These are phyloP conservation scores for Salticus scenicus DNA, from an alignment of 2,888 invertebrate genomes.

Conservation along the genomic window DNA sequence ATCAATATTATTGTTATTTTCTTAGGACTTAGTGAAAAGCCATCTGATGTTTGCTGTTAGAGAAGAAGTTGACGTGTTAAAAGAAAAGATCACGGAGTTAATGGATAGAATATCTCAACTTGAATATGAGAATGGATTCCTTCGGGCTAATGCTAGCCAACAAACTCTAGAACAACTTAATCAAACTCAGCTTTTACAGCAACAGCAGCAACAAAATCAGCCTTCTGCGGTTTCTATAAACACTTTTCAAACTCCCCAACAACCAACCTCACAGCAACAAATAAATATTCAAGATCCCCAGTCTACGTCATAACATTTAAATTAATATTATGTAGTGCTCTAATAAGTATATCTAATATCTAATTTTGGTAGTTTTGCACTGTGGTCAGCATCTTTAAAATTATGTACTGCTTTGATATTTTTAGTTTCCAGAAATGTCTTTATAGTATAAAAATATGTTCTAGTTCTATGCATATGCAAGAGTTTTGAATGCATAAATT, in stretches of 20 bases:
- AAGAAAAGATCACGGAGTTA: conserved; percentile 92
- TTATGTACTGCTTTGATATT: neutral
- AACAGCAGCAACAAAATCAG: conserved; percentile 62
- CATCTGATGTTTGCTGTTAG: conserved; percentile 96
- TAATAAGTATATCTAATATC: conserved; percentile 24
- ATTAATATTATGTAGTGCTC: conserved; percentile 34
- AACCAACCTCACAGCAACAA: conserved; percentile 48
- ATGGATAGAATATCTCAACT: conserved; percentile 91
- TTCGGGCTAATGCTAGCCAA: conserved; percentile 90
- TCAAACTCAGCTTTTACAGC: conserved; percentile 52
- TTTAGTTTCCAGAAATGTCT: neutral
- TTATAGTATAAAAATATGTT: neutral
- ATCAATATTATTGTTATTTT: conserved; percentile 34
- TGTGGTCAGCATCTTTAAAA: conserved; percentile 36
- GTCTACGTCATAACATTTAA: conserved; percentile 61
- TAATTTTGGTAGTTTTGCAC: conserved; percentile 61
- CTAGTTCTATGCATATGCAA: neutral
- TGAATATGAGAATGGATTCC: conserved; percentile 90
- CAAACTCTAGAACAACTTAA: conserved; percentile 82
- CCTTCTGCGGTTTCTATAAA: conserved; percentile 54
- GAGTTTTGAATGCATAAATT: neutral
- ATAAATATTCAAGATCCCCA: conserved; percentile 66
- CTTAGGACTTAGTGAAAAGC: conserved; percentile 89
- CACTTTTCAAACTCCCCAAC: conserved; percentile 46
- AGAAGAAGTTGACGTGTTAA: conserved; percentile 94